phyloP scores from a whole-genome alignment of 2,797 vertebrate species.

The Pseudomugil gertrudae region DNA sequence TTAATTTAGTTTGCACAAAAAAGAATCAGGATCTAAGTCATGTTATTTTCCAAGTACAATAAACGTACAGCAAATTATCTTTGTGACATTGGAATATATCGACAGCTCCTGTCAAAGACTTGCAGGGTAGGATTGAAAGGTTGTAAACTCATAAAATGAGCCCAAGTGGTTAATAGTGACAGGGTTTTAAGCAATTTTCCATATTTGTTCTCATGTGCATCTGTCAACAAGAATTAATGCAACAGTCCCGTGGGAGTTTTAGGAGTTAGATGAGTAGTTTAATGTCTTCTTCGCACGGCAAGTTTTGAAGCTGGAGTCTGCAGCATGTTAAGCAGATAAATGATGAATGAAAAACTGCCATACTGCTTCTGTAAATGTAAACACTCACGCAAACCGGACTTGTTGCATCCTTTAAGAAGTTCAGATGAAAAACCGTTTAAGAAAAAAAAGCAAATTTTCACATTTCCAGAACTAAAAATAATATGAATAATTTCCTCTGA shows the following conservation, averaged over 20 bases:
- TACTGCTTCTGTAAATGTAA: neutral
- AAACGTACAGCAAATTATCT: constrained; percentile 35
- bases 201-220: neutral
- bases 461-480: neutral
- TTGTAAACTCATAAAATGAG: neutral
- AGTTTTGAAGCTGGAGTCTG: neutral
- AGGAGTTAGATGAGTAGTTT: neutral
- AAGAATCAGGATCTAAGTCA: constrained; percentile 39
- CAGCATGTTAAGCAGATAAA: neutral
- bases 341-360: neutral
- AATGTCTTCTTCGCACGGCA: too few relatives aligned
- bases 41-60: constrained; percentile 40
- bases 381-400: neutral
- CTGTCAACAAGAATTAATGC: neutral
- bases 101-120: constrained; percentile 16
- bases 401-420: neutral
- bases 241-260: neutral
- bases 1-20: constrained; percentile 47
- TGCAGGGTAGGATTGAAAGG: too few relatives aligned
- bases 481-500: too few relatives aligned
- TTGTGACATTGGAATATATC: constrained; percentile 33
- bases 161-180: neutral
- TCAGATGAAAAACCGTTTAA: neutral
- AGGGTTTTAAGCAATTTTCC: neutral
- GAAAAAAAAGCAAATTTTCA: neutral